Conservation (phyloP, 2,888 invertebrate species). For the Parochlus steinenii region DNA sequence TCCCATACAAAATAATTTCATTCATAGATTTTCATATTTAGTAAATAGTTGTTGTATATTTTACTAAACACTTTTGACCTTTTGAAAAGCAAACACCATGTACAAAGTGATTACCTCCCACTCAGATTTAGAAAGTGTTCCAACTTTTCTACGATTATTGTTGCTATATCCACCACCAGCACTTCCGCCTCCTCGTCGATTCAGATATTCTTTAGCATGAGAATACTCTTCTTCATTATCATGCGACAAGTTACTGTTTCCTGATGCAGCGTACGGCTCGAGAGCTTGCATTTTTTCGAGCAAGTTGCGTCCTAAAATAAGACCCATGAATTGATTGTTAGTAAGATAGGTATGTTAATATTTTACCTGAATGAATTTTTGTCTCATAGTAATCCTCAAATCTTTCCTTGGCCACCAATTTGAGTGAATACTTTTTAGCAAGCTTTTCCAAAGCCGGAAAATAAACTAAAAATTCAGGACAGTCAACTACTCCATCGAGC, state of each 20-base stretch:
- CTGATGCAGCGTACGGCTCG: conserved; percentile 60
- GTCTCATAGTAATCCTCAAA: conserved; percentile 68
- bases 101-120: conserved; percentile 90
- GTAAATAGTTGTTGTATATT: too few relatives aligned
- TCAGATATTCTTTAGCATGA: conserved; percentile 47
- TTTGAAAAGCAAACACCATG: conserved; percentile 68
- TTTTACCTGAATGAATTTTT: conserved; percentile 7
- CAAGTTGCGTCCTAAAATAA: conserved; percentile 28
- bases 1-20: too few relatives aligned
- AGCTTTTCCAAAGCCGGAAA: conserved; percentile 68
- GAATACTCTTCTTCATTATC: conserved; percentile 48
- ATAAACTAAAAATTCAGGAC: conserved; percentile 95
- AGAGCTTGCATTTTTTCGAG: conserved; percentile 64
- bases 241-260: conserved; percentile 37
- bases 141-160: conserved; percentile 36
- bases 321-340: neutral
- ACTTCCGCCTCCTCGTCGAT: conserved; percentile 24
- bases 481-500: conserved; percentile 91
- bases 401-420: conserved; percentile 46
- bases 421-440: conserved; percentile 52
- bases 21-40: too few relatives aligned
- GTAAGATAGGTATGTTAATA: neutral
- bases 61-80: conserved; percentile 53
- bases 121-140: conserved; percentile 74
- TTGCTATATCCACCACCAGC: too few relatives aligned